Evolutionary conservation across 2,888 invertebrate species (phyloP).

Genomic region (Mesorhabditis belari): DNA sequence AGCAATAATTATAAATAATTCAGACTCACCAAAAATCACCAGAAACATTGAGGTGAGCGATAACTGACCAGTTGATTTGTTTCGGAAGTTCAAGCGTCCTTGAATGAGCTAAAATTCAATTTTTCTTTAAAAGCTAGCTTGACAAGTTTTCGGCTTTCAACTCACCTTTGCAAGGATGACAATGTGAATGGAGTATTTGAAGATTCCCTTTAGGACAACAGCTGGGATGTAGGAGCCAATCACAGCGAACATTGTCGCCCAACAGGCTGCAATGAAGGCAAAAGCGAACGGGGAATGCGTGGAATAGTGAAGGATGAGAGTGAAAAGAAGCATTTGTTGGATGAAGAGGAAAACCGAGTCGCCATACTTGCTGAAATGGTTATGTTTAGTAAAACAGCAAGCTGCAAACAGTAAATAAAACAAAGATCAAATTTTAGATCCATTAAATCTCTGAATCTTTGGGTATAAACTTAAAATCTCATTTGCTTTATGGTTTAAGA

Average conservation of each 20-base stretch:
- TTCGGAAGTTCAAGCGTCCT: background rate
- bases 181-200: background rate
- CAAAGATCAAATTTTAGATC: no score
- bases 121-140: background rate
- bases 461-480: no score
- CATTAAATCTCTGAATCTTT: no score
- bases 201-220: background rate
- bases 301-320: background rate
- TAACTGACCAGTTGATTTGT: background rate
- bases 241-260: background rate
- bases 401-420: background rate
- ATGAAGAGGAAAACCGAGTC: background rate
- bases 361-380: background rate
- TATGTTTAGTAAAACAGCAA: background rate
- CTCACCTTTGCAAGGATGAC: background rate
- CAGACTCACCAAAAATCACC: background rate
- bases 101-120: background rate
- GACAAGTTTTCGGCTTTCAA: background rate
- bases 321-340: background rate
- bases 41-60: background rate
- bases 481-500: no score
- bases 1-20: no score
- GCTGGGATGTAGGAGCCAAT: background rate
- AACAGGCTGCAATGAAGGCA: background rate
- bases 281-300: background rate